phyloP scores from a whole-genome alignment of 2,888 invertebrate genomes.

The Cotesia congregata region DNA sequence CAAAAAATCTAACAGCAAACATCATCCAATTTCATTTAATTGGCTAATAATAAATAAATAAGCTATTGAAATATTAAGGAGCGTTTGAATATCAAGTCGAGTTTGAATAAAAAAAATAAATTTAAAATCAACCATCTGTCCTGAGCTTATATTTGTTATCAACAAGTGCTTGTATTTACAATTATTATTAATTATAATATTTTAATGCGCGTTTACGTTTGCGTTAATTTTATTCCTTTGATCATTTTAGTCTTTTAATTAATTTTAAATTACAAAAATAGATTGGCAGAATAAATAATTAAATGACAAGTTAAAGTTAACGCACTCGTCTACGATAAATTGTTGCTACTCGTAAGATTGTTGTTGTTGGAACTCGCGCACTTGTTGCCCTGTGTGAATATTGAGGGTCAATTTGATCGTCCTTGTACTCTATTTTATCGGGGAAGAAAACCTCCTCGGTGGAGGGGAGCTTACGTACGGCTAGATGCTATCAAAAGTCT shows the following conservation, averaged over 20 bases:
- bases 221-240: conserved; percentile 52
- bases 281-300: conserved; percentile 7
- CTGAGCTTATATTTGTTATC: conserved; percentile 70
- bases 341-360: conserved; percentile 70
- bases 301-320: conserved; percentile 52
- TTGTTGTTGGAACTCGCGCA: conserved; percentile 68
- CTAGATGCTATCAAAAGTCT: no score
- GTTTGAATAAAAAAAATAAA: conserved; percentile 37
- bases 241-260: conserved; percentile 19
- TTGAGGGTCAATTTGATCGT: conserved; percentile 39
- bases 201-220: conserved; percentile 67
- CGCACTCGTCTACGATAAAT: conserved; percentile 64
- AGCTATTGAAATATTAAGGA: conserved; percentile 36
- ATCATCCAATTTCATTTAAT: conserved; percentile 19
- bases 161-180: conserved; percentile 64
- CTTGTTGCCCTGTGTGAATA: conserved; percentile 29
- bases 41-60: conserved; percentile 10
- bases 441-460: background rate
- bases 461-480: no score
- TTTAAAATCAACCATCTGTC: conserved; percentile 59
- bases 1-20: conserved; percentile 27
- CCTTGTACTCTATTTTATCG: conserved; percentile 27
- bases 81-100: background rate
- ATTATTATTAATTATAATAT: conserved; percentile 65
- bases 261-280: conserved; percentile 8